Evolutionary conservation across 2,797 vertebrate species (phyloP).

Genomic region (Denticeps clupeoides): DNA sequence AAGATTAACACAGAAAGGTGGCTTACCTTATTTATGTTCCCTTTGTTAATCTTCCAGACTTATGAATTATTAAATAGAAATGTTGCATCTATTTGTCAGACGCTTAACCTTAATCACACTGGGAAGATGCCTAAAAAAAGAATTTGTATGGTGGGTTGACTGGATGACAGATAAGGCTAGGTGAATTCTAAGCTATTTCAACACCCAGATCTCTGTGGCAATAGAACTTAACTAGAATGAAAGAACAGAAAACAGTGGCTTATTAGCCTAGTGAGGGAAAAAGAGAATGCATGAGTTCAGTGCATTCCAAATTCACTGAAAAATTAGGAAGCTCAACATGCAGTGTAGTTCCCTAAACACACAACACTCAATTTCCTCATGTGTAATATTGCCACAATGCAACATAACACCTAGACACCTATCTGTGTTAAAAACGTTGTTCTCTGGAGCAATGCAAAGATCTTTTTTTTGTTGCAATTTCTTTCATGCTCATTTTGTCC

Average conservation of each 20-base stretch:
- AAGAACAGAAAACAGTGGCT: background rate
- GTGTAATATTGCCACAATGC: no score
- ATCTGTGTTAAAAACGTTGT: no score
- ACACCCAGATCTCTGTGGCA: no score
- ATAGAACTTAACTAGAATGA: no score
- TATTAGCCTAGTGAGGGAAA: slow-evolving; percentile 15
- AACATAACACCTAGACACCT: no score
- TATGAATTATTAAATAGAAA: slow-evolving; percentile 24
- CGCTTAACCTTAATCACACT: slow-evolving; percentile 22
- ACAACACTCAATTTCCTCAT: slow-evolving; percentile 33
- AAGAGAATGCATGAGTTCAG: slow-evolving; percentile 38
- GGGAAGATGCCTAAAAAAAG: no score
- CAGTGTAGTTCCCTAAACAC: slow-evolving; percentile 22
- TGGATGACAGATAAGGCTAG: no score
- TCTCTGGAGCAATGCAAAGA: no score
- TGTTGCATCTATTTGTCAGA: slow-evolving; percentile 20
- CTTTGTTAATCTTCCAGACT: slow-evolving; percentile 15
- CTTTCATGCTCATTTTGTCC: no score
- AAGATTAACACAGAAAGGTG: slow-evolving; percentile 7
- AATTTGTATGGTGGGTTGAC: no score
- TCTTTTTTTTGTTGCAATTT: no score
- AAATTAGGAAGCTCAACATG: slow-evolving; percentile 39
- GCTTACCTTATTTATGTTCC: slow-evolving; percentile 18
- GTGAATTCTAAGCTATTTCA: no score
- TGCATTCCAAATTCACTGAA: slow-evolving; percentile 47